Conservation (phyloP, 30 jellyfish, hydroid and myxozoan genomes). For the Sanderia malayensis region DNA sequence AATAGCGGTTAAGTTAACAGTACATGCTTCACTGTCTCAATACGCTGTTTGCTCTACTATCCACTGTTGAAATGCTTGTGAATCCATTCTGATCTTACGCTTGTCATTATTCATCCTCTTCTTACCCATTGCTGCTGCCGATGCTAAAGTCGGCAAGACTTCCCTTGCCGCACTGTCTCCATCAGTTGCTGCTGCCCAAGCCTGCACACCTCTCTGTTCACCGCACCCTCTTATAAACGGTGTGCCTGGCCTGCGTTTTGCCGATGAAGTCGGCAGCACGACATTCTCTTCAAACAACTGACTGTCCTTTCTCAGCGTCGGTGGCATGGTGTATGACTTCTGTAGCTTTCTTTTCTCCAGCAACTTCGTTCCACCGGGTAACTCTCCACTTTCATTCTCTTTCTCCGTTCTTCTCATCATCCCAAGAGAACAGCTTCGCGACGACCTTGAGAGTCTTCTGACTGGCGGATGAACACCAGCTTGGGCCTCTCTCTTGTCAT, state of each 20-base stretch:
- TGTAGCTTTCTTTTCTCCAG: neutral
- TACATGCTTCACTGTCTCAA: too few species aligned
- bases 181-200: neutral
- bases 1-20: too few species aligned
- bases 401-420: neutral
- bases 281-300: neutral
- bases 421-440: neutral
- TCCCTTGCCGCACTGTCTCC: neutral
- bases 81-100: neutral
- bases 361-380: neutral
- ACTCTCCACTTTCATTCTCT: neutral
- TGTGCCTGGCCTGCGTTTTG: neutral
- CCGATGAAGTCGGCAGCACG: neutral
- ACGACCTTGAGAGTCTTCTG: neutral
- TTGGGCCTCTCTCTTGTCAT: too few species aligned
- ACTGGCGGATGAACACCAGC: neutral
- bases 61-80: conserved; percentile 1
- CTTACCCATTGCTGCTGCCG: neutral
- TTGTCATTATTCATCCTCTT: neutral
- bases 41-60: neutral
- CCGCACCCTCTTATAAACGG: neutral
- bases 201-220: neutral
- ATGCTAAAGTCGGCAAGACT: neutral
- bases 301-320: neutral
- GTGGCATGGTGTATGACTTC: neutral